phyloP scores from a whole-genome alignment of 30 jellyfish, hydroid and myxozoan species.

The Hydractinia symbiolongicarpus region DNA sequence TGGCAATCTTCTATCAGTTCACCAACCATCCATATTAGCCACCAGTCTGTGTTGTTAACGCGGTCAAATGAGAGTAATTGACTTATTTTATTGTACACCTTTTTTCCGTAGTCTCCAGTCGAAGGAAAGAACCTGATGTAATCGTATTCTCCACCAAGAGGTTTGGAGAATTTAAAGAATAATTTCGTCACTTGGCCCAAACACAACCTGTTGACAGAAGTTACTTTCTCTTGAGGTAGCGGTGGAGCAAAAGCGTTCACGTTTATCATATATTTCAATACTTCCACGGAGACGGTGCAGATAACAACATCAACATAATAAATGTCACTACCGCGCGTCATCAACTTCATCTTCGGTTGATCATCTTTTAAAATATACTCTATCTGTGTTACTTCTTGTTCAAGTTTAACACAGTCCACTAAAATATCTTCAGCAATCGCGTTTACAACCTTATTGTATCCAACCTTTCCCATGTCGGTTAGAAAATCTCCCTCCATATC shows the following conservation, averaged over 20 bases:
- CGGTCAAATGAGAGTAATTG: neutral
- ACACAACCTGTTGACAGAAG: neutral
- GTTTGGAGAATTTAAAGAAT: slow-evolving; percentile 7
- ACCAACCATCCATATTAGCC: slow-evolving; percentile 14
- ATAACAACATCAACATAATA: slow-evolving; percentile 14
- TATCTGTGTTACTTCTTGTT: neutral
- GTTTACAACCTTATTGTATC: slow-evolving; percentile 4
- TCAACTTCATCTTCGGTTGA: neutral
- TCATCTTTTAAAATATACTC: neutral
- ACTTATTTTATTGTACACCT: neutral
- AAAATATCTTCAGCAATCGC: slow-evolving; percentile 7
- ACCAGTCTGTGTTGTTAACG: slow-evolving; percentile 16
- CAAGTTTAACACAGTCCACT: neutral
- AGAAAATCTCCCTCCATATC: neutral
- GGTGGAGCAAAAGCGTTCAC: neutral
- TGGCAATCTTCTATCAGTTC: neutral
- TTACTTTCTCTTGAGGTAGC: slow-evolving; percentile 4
- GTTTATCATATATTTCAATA: neutral
- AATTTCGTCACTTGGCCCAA: slow-evolving; percentile 12
- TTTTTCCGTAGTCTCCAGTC: neutral
- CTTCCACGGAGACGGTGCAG: slow-evolving; percentile 18
- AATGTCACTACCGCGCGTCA: neutral
- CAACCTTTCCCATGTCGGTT: neutral
- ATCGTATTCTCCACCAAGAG: neutral
- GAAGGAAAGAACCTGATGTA: neutral